A percentile compares a stretch with the other conserved stretches of the same genome.
Evolutionary conservation across 64 coral and sea anemone genomes (phyloP).

Genomic region (Anthopleura sola): DNA sequence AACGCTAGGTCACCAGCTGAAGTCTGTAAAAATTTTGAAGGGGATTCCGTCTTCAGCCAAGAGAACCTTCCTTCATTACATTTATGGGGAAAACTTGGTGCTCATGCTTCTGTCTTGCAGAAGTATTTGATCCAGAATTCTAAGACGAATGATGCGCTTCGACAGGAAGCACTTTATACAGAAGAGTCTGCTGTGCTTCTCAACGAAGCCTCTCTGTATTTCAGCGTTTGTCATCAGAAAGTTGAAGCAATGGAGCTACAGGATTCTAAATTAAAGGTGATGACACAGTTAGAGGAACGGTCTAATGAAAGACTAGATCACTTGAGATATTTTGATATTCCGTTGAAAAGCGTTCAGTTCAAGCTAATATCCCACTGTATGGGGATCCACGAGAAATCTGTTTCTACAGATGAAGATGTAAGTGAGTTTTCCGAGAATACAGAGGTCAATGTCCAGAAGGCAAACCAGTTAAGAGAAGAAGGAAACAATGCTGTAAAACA

Average conservation of each 20-base stretch:
- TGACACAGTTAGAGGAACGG: constrained; percentile 33
- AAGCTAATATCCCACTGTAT: constrained; percentile 79
- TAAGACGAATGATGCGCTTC: background rate
- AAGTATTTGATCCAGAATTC: constrained; percentile 3
- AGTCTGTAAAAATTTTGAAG: too few relatives aligned
- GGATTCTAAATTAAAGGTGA: constrained; percentile 44
- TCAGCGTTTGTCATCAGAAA: constrained; percentile 59
- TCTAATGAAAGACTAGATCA: background rate
- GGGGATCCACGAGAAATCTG: background rate
- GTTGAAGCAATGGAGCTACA: constrained; percentile 60
- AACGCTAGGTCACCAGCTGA: constrained; percentile 17
- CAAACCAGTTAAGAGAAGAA: constrained; percentile 46
- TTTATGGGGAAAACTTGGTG: constrained; percentile 13
- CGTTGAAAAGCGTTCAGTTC: constrained; percentile 13
- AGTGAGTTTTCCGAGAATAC: background rate
- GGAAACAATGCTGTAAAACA: constrained; percentile 58
- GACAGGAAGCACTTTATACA: constrained; percentile 39
- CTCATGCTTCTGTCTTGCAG: constrained; percentile 12
- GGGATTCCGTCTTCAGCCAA: too few relatives aligned
- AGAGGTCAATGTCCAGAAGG: background rate
- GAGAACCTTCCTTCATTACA: background rate
- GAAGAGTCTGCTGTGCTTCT: constrained; percentile 49
- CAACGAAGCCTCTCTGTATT: constrained; percentile 62
- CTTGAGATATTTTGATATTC: constrained; percentile 47
- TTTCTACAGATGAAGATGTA: background rate